Evolutionary conservation across 2,113 vertebrate genomes (phyloP), one percentile per base, ranked within the genome.

Genomic region (Sceloporus undulatus): DNA sequence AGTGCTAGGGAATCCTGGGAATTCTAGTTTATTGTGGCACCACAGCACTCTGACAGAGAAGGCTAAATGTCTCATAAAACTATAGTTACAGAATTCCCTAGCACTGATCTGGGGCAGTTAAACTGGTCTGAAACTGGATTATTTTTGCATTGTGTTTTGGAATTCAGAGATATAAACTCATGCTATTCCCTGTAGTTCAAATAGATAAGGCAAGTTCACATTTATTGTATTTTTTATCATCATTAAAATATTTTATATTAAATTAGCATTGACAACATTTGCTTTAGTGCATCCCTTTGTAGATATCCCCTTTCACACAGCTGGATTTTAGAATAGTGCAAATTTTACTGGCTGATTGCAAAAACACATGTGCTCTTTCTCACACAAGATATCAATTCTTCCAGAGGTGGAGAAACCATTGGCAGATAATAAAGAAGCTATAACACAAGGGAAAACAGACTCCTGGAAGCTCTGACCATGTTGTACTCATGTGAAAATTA

Each of bases 261-360:
- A 25, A 85, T 29, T 54, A 82, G 4, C 29, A 54, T 23, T 65
- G 48, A 34, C 3, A 76, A 65, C 19, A 52, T 25, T 82, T 76
- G 23, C 27, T 82, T 81, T 25, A 65, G 71, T 34, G 38, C 11
- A 14, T 18, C 29, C 65, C 18, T 48, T 18, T 65, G 25, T 54
- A 75, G 54, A 66, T 75, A 87, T 75, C 9, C 71, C 71, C 71
- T 87, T 82, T 76, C 79, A 87, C 79, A 82, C 70, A 82, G 54
- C 76, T 87, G 79, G 79, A 82, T 70, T 52, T 82, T 23, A 66
- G 80, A 48, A 48, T 40, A 76, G 71, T 82, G 56, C 78, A 81
- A 81, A 74, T 27, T 62, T 81, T 42, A 66, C 34, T 82, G 66
- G 79, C 59, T 82, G 71, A 87, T 76, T 82, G n/a, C 56, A 87